phyloP scores from a whole-genome alignment of 1,140 invertebrate species.

The Neotoxoptera formosana region DNA sequence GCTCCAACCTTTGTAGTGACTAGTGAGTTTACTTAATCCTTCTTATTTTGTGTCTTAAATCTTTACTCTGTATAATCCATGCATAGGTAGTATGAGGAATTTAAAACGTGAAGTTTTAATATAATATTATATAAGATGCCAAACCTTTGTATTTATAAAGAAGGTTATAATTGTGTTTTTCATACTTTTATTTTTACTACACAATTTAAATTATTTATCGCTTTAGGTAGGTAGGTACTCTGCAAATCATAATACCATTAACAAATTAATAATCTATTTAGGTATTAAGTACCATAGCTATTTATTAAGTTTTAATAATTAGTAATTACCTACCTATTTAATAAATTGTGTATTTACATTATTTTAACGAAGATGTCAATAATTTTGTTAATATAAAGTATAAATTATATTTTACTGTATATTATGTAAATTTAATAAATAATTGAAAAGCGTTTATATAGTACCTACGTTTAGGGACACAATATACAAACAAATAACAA shows the following conservation, averaged over 20 bases:
- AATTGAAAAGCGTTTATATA: neutral
- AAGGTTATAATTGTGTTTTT: neutral
- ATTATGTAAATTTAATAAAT: too few relatives aligned
- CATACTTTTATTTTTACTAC: neutral
- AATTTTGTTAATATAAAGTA: neutral
- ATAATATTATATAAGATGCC: neutral
- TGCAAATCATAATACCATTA: neutral
- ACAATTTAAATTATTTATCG: neutral
- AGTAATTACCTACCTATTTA: too few relatives aligned
- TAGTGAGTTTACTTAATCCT: neutral
- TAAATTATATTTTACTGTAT: neutral
- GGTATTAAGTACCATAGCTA: neutral
- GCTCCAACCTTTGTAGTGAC: neutral
- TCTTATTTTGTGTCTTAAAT: neutral
- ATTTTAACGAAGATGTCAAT: neutral
- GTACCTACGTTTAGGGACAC: neutral
- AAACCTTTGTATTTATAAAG: neutral
- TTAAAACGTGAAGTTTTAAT: neutral
- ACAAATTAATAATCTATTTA: neutral
- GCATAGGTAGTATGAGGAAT: neutral
- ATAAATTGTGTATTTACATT: neutral
- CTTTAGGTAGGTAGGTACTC: neutral
- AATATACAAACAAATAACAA: neutral
- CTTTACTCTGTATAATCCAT: neutral
- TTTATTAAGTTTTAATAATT: conserved; percentile 7